Base-by-base conservation (phyloP, 2,797 vertebrate species). In the Tenualosa thibaudeaui region DNA sequence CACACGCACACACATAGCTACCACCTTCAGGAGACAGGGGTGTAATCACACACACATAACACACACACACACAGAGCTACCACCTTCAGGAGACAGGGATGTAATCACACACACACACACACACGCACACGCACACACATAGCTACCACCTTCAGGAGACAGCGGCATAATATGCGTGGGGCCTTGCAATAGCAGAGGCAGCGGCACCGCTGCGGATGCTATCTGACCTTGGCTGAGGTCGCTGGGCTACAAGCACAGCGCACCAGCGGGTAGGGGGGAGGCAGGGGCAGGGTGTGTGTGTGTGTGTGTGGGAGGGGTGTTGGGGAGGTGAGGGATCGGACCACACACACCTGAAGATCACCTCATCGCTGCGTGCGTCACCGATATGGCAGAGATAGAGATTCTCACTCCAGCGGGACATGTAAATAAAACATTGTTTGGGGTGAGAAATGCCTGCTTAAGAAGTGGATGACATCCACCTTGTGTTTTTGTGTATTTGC, bases 51-150 rank as follows among this genome's bases (percentile, higher is more conserved):
- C 31, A 31, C 31, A 31, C 31, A 31, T 31, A 31, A 31, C 31
- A 31, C 31, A 31, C 31, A 31, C 31, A 31, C 31, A 31, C 31
- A 31, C 31, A 31, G 31, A 31, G 31, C 31, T 31, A 46, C 58
- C 58, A 86, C 84, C 82, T 85, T 75, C 83, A 86, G 85, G 81
- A 75, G 65, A 71, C 65, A 37, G 31, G 31, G 31, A 31, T 31
- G 31, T 31, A 31, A 31, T 31, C 83, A 84, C 43, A n/a, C 85
- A 58, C 17, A 26, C 37, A 46, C 58, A 71, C 24, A 84, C 78
- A 17, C 65, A 51, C 50, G 12, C 50, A 51, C 50, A 51, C 50
- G 12, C 50, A 51, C 50, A 13, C 7, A 13, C 7, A 8, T 0
- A 2, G 12, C 51, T 13, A 53, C 51, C 51, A 53, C 51, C 51